Conservation (phyloP, 2,888 invertebrate species). For the Oasisia sp. region DNA sequence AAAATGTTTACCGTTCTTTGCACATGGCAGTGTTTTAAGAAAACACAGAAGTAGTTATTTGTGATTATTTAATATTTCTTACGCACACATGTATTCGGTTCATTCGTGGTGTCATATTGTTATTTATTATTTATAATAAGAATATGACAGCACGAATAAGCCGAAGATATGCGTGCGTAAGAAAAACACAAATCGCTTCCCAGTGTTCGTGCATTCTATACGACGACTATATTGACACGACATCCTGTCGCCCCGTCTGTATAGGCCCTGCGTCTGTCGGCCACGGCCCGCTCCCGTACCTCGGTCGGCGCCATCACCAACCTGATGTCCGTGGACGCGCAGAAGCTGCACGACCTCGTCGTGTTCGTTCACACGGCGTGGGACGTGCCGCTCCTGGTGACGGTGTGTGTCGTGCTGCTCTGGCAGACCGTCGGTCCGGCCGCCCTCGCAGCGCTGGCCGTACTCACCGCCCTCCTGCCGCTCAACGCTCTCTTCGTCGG, state of each 20-base stretch:
- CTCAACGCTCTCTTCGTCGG: constrained; percentile 31
- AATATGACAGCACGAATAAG: too few relatives aligned
- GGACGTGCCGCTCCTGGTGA: constrained; percentile 25
- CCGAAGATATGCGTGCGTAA: too few relatives aligned
- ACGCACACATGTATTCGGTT: too few relatives aligned
- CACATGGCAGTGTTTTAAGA: too few relatives aligned
- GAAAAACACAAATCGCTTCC: too few relatives aligned
- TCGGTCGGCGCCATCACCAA: constrained; percentile 70
- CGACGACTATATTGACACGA: too few relatives aligned
- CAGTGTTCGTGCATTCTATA: too few relatives aligned
- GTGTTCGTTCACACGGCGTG: constrained; percentile 30
- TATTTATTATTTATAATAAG: too few relatives aligned
- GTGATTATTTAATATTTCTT: too few relatives aligned
- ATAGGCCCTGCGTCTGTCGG: constrained; percentile 65
- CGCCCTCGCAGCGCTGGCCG: constrained; percentile 31
- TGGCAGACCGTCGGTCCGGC: constrained; percentile 37
- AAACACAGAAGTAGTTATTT: too few relatives aligned
- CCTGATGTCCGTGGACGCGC: constrained; percentile 36
- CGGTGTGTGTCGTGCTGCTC: constrained; percentile 31
- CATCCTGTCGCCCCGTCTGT: background rate
- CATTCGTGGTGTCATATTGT: too few relatives aligned
- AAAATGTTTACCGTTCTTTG: too few relatives aligned
- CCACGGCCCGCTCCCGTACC: constrained; percentile 81
- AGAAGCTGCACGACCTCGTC: constrained; percentile 35
- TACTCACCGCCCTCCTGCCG: constrained; percentile 30